Base-by-base conservation (phyloP, 64 coral and sea anemone species). In the Montipora foliosa region DNA sequence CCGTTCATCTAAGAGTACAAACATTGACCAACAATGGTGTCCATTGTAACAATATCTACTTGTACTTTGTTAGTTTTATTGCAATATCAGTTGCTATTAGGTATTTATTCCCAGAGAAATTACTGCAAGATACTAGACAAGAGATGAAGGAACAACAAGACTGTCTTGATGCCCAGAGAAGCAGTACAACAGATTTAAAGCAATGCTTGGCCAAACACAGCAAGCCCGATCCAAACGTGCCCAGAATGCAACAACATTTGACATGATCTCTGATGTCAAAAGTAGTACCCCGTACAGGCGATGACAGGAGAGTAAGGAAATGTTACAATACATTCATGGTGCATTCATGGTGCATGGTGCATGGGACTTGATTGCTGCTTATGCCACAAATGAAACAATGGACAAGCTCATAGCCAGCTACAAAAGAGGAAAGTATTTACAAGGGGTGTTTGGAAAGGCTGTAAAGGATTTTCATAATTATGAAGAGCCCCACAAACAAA, bases 221-320 rank as follows among this genome's bases (percentile, higher is more conserved):
- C 80, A 87, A 9, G 22, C 61, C 57, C 69, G 21, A 47, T 24
- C 83, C 29, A 69, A 20, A 47, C 8, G 60, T 71, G 29, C 47
- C 19, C 4, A 47, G 14, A 68, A 47, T 45, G 19, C 61, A 47
- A 89, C 87, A 45, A 89, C 71, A 17, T 89, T 37, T 37, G 49
- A 89, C 49, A 77, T 89, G 87, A 37, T 89, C 8, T 24, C 16
- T 37, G 47, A 55, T 77, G 3, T 55, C 6, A 89, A 89, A 67
- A 55, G 20, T 48, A 89, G 72, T 47, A 89, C 75, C 24, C 72
- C 11, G 57, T 89, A 89, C 55, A 89, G 87, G 77, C 13, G 87
- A 17, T 61, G 64, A 47, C 87, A 89, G 22, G 87, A 89, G 20
- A 77, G 8, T 59, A 77, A 77, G 59, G 66, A 90, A 15, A 79